Base-by-base conservation (phyloP, 2,797 vertebrate genomes). In the Muscicapa striata region DNA sequence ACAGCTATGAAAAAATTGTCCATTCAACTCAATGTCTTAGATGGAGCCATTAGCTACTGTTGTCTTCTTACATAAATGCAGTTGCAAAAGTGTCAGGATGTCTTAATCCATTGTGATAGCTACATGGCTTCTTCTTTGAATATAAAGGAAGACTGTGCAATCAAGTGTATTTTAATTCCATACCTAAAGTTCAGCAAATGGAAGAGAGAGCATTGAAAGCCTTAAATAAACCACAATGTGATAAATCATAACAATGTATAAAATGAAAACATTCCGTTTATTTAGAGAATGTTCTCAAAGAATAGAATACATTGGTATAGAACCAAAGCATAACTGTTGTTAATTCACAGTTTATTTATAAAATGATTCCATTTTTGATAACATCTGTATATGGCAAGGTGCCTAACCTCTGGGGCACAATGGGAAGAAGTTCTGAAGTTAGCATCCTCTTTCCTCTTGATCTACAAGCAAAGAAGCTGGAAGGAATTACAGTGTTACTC, bases 21-120 rank as follows among this genome's bases (percentile, higher is more conserved):
- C 93, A 69, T 95, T 97, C 96, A 90, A 68, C 70, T 96, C 84
- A 97, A 46, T 74, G 85, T 97, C 94, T 96, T 41, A 73, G 89
- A 79, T 75, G 76, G 93, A 94, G 67, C 94, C 96, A 95, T 96
- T 97, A 97, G 96, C 90, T 95, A 85, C 95, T 87, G 95, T 93
- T 97, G 97, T 97, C 96, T 95, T 93, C 86, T 92, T 98, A 96
- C 91, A 96, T 97, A 97, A 97, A 95, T 87, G 93, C 90, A 82
- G 83, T 95, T 94, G 92, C 92, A 94, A 89, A 95, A 94, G 84
- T 91, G 96, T 96, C 97, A 85, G 94, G 86, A 62, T 3, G 13
- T 63, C 87, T 86, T 96, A 96, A 97, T 97, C 86, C 90, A 40
- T 67, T 96, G 52, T 95, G 92, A 96, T 93, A 83, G 91, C 89